A percentile compares a stretch with the other conserved stretches of the same genome.
Evolutionary conservation across 2,888 invertebrate genomes (phyloP).

Genomic region (Uropetala carovei): DNA sequence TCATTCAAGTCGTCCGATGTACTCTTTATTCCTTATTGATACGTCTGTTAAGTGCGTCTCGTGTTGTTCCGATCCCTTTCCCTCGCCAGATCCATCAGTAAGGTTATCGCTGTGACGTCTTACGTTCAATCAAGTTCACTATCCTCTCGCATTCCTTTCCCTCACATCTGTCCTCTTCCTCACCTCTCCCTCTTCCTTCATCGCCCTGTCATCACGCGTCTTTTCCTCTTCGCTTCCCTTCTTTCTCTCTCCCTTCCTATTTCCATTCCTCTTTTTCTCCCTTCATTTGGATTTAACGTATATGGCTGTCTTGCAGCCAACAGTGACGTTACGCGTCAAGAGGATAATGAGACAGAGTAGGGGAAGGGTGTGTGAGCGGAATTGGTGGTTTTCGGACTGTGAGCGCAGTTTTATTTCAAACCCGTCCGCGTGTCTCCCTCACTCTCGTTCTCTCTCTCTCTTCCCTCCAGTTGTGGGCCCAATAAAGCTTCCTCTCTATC

Average conservation of each 20-base stretch:
- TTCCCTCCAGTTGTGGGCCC: neutral
- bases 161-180: neutral
- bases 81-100: neutral
- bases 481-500: neutral
- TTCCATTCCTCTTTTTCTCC: neutral
- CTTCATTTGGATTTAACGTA: constrained; percentile 51
- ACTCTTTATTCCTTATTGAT: neutral
- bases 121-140: neutral
- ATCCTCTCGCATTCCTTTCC: neutral
- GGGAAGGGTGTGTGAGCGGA: constrained; percentile 41
- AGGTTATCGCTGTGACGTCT: neutral
- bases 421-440: neutral
- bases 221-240: neutral
- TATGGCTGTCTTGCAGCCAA: constrained; percentile 15
- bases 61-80: neutral
- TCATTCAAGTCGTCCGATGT: neutral
- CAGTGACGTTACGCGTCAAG: constrained; percentile 42
- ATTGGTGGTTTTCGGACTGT: constrained; percentile 34
- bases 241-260: neutral
- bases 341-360: constrained; percentile 28
- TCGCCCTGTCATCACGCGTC: neutral
- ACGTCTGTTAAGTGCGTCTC: neutral
- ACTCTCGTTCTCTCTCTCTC: neutral
- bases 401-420: constrained; percentile 21
- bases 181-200: neutral